Evolutionary conservation across 1,140 invertebrate genomes (phyloP).

Genomic region (Chelonus insularis): DNA sequence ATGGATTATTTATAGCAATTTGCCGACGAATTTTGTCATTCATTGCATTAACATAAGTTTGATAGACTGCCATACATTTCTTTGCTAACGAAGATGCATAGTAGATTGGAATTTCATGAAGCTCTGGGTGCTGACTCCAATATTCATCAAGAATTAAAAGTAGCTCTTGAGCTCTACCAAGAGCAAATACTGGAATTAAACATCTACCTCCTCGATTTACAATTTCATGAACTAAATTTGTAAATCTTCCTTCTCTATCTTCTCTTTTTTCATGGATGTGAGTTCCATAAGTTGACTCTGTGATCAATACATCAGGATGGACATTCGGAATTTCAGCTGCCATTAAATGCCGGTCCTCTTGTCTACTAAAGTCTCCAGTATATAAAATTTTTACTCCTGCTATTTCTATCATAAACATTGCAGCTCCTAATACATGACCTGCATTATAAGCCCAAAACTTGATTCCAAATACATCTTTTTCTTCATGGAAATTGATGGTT

Average conservation of each 20-base stretch:
- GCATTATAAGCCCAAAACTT: slow-evolving; percentile 99
- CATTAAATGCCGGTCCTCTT: slow-evolving; percentile 99
- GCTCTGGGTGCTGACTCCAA: slow-evolving; percentile 96
- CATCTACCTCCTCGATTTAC: slow-evolving; percentile 94
- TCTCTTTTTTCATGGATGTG: slow-evolving; percentile 99
- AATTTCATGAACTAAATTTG: slow-evolving; percentile 93
- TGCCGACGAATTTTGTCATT: slow-evolving; percentile 95
- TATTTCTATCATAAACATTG: slow-evolving; percentile 99
- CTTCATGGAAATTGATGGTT: slow-evolving; percentile 97
- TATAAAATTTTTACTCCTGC: slow-evolving; percentile 92
- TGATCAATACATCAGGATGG: slow-evolving; percentile 95
- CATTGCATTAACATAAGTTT: slow-evolving; percentile 99
- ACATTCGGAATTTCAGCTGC: slow-evolving; percentile 97
- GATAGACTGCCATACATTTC: slow-evolving; percentile 99
- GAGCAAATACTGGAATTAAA: slow-evolving; percentile 97
- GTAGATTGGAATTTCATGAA: slow-evolving; percentile 99
- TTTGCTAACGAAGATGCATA: slow-evolving; percentile 99
- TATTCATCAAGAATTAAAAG: slow-evolving; percentile 97
- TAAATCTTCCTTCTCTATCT: slow-evolving; percentile 94
- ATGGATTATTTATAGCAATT: slow-evolving; percentile 98
- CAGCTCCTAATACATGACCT: slow-evolving; percentile 97
- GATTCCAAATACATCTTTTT: slow-evolving; percentile 95
- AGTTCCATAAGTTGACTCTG: slow-evolving; percentile 98
- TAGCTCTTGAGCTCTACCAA: slow-evolving; percentile 96
- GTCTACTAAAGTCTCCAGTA: slow-evolving; percentile 97